A percentile compares a stretch with the other conserved stretches of the same genome.
Conservation (phyloP, 2,797 vertebrate genomes). For the Coregonus sp. region DNA sequence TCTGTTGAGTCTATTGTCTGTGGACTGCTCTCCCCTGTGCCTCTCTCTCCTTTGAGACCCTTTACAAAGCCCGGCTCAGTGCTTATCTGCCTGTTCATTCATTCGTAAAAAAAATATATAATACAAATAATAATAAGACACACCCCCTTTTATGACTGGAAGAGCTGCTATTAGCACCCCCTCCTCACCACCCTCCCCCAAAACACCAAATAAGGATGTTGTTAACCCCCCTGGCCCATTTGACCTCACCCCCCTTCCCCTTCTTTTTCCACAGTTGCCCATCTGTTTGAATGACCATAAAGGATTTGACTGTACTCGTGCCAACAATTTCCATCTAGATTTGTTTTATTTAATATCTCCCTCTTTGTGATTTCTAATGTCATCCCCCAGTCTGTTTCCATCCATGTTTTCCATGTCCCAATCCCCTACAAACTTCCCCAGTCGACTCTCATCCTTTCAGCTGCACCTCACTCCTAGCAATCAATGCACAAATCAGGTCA, state of each 20-base stretch:
- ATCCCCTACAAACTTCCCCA: neutral
- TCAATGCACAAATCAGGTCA: neutral
- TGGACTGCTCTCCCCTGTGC: slow-evolving; percentile 36
- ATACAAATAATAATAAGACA: slow-evolving; percentile 33
- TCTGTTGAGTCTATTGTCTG: slow-evolving; percentile 31
- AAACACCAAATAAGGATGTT: slow-evolving; percentile 55
- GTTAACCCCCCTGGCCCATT: slow-evolving; percentile 42
- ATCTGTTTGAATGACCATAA: slow-evolving; percentile 47
- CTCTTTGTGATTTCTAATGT: neutral
- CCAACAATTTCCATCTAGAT: neutral
- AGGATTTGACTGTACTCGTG: neutral
- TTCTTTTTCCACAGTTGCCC: slow-evolving; percentile 30
- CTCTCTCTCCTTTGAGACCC: slow-evolving; percentile 62
- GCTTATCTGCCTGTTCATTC: slow-evolving; percentile 75
- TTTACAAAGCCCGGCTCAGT: slow-evolving; percentile 55
- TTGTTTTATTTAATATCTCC: neutral
- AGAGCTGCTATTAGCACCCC: slow-evolving; percentile 62
- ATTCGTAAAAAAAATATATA: slow-evolving; percentile 55
- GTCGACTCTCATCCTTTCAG: slow-evolving; percentile 82
- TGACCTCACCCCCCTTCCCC: slow-evolving; percentile 38
- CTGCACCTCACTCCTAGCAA: slow-evolving; percentile 77
- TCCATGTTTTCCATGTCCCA: neutral
- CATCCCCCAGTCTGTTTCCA: neutral
- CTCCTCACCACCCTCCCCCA: slow-evolving; percentile 38
- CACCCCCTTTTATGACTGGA: slow-evolving; percentile 73